Conservation (phyloP, 1,140 invertebrate species). For the Dermatophagoides farinae region DNA sequence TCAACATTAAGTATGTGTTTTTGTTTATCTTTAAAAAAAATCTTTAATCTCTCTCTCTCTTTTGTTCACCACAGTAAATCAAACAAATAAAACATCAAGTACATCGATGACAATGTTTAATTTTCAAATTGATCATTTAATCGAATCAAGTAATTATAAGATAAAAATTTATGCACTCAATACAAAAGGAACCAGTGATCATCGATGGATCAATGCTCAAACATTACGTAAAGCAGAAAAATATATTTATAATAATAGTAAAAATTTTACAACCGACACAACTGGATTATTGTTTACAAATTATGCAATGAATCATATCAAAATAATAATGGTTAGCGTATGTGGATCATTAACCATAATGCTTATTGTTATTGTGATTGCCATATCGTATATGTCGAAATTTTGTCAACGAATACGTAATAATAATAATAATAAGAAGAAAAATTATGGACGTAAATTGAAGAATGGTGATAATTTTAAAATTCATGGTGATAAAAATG, state of each 20-base stretch:
- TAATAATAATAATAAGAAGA: neutral
- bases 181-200: constrained; percentile 9
- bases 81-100: neutral
- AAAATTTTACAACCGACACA: neutral
- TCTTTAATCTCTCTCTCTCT: neutral
- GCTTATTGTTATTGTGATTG: neutral
- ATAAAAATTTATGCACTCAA: constrained; percentile 12
- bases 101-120: neutral
- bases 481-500: neutral
- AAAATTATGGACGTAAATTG: neutral
- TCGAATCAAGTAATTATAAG: constrained; percentile 8
- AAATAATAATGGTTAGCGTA: neutral
- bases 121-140: constrained; percentile 7
- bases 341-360: neutral
- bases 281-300: neutral
- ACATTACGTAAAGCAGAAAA: constrained; percentile 12
- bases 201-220: constrained; percentile 6
- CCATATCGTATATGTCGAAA: constrained; percentile 1
- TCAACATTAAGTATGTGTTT: too few species aligned
- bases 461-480: neutral
- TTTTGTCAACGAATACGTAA: neutral
- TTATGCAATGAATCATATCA: constrained; percentile 1
- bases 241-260: constrained; percentile 9
- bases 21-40: neutral
- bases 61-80: neutral